phyloP scores from a whole-genome alignment of 2,113 vertebrate species.

The Madoqua kirkii region DNA sequence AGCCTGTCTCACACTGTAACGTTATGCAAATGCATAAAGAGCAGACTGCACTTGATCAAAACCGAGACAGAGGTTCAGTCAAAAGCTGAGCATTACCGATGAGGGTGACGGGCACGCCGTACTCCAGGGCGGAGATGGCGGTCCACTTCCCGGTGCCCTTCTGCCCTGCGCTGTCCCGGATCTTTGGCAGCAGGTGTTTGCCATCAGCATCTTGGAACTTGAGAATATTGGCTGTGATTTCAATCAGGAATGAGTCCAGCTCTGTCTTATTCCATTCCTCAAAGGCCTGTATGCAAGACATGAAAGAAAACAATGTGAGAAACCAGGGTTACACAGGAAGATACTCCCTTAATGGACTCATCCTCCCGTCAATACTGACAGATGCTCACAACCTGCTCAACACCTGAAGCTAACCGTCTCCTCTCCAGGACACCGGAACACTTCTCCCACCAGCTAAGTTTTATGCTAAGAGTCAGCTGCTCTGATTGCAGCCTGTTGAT shows the following conservation, averaged over 20 bases:
- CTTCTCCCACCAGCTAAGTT: background rate
- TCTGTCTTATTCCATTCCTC: slow-evolving; percentile 96
- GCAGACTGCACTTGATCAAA: background rate
- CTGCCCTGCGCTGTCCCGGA: slow-evolving; percentile 94
- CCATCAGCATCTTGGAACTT: slow-evolving; percentile 89
- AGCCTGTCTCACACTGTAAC: background rate
- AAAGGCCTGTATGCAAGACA: slow-evolving; percentile 81
- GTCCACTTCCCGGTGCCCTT: slow-evolving; percentile 99
- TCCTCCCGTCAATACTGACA: fast-evolving
- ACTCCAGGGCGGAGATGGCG: slow-evolving; percentile 94
- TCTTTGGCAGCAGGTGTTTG: slow-evolving; percentile 91
- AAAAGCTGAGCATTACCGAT: slow-evolving; percentile 83
- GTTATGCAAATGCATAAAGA: background rate
- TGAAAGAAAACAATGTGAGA: background rate
- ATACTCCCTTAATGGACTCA: fast-evolving
- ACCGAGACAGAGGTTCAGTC: fast-evolving
- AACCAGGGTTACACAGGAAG: fast-evolving
- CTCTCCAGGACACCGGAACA: fast-evolving
- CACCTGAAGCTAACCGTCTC: background rate
- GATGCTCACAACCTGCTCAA: fast-evolving
- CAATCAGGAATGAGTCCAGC: slow-evolving; percentile 97
- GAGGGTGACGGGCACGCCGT: slow-evolving; percentile 94
- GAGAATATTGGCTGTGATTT: slow-evolving; percentile 96
- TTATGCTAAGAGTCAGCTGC: no score
- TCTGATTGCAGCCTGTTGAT: fast-evolving